phyloP scores from a whole-genome alignment of 2,797 vertebrate species.

The Pseudochirops cupreus region DNA sequence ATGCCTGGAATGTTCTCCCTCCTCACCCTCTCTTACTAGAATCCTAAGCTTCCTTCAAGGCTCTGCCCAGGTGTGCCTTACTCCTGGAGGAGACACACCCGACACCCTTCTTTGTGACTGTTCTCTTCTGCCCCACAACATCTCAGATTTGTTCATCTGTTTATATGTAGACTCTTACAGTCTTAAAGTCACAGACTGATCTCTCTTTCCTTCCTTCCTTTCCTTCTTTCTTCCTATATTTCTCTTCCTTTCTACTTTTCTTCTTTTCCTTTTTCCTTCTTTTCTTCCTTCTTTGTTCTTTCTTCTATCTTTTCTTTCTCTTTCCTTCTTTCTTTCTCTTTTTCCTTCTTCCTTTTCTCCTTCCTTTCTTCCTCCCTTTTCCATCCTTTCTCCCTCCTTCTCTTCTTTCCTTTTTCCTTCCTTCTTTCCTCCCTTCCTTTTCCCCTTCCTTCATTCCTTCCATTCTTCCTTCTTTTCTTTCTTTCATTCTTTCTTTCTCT shows the following conservation, averaged over 20 bases:
- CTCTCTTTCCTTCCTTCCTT: not conserved
- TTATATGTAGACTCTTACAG: not conserved
- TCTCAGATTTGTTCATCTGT: not conserved
- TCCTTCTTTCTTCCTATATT: not conserved
- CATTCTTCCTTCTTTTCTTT: too few relatives aligned
- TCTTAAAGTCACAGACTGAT: not conserved
- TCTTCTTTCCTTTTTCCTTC: too few relatives aligned
- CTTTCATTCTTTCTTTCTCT: fast-evolving
- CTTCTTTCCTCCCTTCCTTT: too few relatives aligned
- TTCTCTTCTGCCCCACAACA: not conserved
- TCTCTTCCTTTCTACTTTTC: not conserved
- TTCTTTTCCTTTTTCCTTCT: too few relatives aligned
- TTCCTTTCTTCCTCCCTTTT: too few relatives aligned
- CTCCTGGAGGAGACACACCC: not conserved
- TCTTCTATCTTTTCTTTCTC: too few relatives aligned
- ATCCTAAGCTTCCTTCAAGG: not conserved
- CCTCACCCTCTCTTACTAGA: not conserved
- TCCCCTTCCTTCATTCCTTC: too few relatives aligned
- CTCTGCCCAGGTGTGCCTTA: not conserved
- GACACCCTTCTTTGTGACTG: not conserved
- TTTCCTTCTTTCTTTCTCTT: too few relatives aligned
- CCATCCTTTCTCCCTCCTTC: not conserved
- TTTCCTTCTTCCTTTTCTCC: too few relatives aligned
- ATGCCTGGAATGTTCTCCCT: not conserved
- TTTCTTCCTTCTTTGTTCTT: too few relatives aligned